phyloP scores from a whole-genome alignment of 2,888 invertebrate species.

The Ormyrus pomaceus region DNA sequence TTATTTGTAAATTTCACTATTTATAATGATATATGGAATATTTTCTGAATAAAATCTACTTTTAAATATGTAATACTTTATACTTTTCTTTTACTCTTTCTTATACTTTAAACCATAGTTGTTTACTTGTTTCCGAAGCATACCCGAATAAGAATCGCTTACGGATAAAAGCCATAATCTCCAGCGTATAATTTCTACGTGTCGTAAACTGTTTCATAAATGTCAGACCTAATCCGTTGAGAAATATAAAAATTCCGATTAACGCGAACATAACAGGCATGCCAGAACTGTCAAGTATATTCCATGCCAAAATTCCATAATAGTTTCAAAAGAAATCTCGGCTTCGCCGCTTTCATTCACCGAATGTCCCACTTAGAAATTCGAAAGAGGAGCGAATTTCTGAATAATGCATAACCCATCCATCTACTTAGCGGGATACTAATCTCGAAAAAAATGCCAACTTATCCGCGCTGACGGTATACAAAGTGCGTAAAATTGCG shows the following conservation, averaged over 20 bases:
- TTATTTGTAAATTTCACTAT: too few species aligned
- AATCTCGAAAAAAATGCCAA: constrained; percentile 34
- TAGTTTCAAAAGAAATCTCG: constrained; percentile 31
- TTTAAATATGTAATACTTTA: too few species aligned
- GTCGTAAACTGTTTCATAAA: too few species aligned
- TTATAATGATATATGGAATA: too few species aligned
- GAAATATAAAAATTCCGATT: constrained; percentile 24
- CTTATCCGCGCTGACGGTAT: constrained; percentile 23
- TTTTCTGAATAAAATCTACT: too few species aligned
- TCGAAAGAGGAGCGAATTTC: constrained; percentile 7
- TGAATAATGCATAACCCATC: background rate
- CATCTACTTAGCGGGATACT: constrained; percentile 30
- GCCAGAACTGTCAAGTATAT: background rate
- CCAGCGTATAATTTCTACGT: too few species aligned
- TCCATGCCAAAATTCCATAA: constrained; percentile 4
- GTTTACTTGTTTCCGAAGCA: too few species aligned
- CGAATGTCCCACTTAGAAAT: background rate
- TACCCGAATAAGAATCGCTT: too few species aligned
- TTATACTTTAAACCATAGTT: too few species aligned
- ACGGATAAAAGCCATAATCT: too few species aligned
- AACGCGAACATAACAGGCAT: background rate
- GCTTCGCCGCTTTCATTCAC: background rate
- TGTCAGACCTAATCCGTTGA: too few species aligned
- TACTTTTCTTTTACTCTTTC: too few species aligned
- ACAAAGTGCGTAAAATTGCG: background rate